Conservation (phyloP, 2,888 invertebrate species). For the Cosmorhoe ocellata region DNA sequence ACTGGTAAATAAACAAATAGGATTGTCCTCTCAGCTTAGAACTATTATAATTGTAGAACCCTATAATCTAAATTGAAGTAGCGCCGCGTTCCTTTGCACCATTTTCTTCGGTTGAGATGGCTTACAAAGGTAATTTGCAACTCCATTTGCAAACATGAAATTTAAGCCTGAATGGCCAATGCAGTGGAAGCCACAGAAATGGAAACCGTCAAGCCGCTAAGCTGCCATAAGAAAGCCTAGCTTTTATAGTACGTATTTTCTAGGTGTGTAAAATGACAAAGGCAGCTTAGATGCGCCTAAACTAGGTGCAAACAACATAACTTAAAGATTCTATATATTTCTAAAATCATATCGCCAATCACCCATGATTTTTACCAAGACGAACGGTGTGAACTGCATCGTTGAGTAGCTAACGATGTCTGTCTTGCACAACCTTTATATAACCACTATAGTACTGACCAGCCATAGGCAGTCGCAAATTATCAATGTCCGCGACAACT, state of each 20-base stretch:
- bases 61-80: no score
- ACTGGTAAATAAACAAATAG: no score
- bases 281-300: background rate
- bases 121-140: no score
- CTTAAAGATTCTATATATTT: no score
- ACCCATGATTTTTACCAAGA: slow-evolving; percentile 24
- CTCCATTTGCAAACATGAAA: no score
- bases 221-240: slow-evolving; percentile 1
- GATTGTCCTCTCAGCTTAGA: no score
- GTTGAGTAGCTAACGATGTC: slow-evolving; percentile 36
- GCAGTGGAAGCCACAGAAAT: slow-evolving; percentile 16
- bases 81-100: no score
- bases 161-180: background rate
- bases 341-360: slow-evolving; percentile 21
- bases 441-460: slow-evolving; percentile 43
- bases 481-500: slow-evolving; percentile 50
- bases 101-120: no score
- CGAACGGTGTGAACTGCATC: slow-evolving; percentile 40
- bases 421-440: slow-evolving; percentile 62
- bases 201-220: slow-evolving; percentile 2
- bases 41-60: no score
- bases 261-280: background rate
- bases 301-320: no score
- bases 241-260: no score
- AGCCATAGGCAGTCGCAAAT: slow-evolving; percentile 52